A percentile compares a stretch with the other conserved stretches of the same genome.
These are phyloP conservation scores for Micronycteris hirsuta DNA, from an alignment of 2,113 vertebrate genomes.

Conservation along the genomic window DNA sequence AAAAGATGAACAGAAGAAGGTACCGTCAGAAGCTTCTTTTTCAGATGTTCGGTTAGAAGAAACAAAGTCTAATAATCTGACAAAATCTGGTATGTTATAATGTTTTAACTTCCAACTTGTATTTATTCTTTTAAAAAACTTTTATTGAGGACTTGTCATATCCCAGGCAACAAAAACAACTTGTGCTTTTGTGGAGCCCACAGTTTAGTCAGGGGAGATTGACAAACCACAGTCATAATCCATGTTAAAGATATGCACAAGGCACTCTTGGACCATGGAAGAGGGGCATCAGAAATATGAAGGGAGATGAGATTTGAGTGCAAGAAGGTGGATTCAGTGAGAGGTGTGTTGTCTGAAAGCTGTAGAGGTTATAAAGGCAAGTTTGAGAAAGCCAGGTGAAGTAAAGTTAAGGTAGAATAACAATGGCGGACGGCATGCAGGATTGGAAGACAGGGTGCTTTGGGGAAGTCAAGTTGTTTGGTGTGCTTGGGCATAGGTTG, in stretches of 20 bases:
- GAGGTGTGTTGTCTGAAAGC: background rate
- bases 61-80: constrained; percentile 81
- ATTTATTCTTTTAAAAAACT: background rate
- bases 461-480: background rate
- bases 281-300: background rate
- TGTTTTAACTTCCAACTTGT: background rate
- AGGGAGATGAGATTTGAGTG: background rate
- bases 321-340: background rate
- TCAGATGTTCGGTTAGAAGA: constrained; percentile 92
- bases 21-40: constrained; percentile 85
- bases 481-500: background rate
- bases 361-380: background rate
- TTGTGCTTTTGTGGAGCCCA: background rate
- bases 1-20: constrained; percentile 94
- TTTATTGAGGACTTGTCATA: background rate
- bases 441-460: background rate
- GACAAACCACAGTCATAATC: background rate
- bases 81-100: constrained; percentile 84
- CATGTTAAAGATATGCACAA: background rate
- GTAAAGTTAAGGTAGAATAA: background rate
- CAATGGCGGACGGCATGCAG: background rate
- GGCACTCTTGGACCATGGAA: background rate
- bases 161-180: background rate
- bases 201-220: background rate
- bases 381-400: background rate